phyloP scores from a whole-genome alignment of 2,113 vertebrate species.

The Mobula birostris region DNA sequence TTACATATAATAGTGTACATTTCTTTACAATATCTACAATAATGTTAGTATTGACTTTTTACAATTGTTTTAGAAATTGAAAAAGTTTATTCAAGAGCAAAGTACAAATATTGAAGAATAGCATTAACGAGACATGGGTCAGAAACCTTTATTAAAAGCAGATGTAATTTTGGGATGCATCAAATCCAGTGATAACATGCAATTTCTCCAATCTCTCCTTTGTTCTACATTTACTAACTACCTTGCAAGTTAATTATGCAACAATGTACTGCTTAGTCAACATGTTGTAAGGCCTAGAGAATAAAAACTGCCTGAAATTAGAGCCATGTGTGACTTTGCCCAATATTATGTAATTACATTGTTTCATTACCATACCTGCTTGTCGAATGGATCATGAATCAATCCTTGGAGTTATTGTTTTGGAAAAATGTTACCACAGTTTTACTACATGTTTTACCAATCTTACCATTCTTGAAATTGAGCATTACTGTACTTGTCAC shows the following conservation, averaged over 20 bases:
- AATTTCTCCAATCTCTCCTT: not conserved
- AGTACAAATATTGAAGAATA: not conserved
- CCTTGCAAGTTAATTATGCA: not conserved
- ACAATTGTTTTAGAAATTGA: too few relatives aligned
- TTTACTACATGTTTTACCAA: conserved; percentile 38
- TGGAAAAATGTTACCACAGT: conserved; percentile 2
- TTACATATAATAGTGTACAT: not conserved
- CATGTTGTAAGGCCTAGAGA: not conserved
- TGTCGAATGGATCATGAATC: not conserved
- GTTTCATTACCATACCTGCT: not conserved
- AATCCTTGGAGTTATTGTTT: not conserved
- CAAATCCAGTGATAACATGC: not conserved
- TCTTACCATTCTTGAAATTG: conserved; percentile 94
- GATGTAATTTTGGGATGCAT: not conserved
- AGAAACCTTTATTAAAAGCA: conserved; percentile 8
- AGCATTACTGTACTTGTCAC: conserved; percentile 78
- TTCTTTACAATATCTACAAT: not conserved
- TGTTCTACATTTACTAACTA: not conserved
- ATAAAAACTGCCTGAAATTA: not conserved
- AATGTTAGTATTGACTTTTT: too few relatives aligned
- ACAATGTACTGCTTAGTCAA: not conserved
- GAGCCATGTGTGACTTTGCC: conserved; percentile 15
- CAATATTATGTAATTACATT: not conserved
- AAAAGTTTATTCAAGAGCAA: not conserved
- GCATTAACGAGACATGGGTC: not conserved